A percentile compares a stretch with the other conserved stretches of the same genome.
phyloP scores from a whole-genome alignment of 2,888 invertebrate genomes.

The Penaeus monodon region DNA sequence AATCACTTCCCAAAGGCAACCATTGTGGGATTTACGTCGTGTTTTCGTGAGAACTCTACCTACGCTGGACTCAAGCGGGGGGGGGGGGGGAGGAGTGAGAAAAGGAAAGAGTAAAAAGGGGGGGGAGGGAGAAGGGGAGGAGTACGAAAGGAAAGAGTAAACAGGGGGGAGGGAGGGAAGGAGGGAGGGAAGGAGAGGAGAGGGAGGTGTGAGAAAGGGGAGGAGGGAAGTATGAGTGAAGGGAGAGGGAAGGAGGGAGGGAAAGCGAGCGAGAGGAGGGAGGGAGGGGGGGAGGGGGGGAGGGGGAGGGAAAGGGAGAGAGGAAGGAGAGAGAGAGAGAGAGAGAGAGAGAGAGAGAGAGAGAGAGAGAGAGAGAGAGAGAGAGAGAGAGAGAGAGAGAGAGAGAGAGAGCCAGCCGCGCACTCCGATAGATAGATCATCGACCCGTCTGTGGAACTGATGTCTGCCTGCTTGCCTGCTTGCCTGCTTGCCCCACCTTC shows the following conservation, averaged over 20 bases:
- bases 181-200: not conserved
- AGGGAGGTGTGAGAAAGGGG: not conserved
- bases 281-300: not conserved
- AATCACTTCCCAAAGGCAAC: too few species aligned
- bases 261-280: not conserved
- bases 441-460: too few species aligned
- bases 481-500: too few species aligned
- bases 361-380: not conserved
- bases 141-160: not conserved
- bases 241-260: not conserved
- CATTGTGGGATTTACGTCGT: too few species aligned
- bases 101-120: too few species aligned
- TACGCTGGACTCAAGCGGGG: not conserved
- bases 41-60: too few species aligned
- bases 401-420: not conserved
- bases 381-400: not conserved
- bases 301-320: not conserved
- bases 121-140: not conserved
- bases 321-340: not conserved
- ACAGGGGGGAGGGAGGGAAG: not conserved
- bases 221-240: too few species aligned
- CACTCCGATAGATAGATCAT: not conserved
- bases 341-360: not conserved
- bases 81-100: too few species aligned
- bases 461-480: too few species aligned